phyloP scores from a whole-genome alignment of 1,140 invertebrate species.

The Drosophila repleta region DNA sequence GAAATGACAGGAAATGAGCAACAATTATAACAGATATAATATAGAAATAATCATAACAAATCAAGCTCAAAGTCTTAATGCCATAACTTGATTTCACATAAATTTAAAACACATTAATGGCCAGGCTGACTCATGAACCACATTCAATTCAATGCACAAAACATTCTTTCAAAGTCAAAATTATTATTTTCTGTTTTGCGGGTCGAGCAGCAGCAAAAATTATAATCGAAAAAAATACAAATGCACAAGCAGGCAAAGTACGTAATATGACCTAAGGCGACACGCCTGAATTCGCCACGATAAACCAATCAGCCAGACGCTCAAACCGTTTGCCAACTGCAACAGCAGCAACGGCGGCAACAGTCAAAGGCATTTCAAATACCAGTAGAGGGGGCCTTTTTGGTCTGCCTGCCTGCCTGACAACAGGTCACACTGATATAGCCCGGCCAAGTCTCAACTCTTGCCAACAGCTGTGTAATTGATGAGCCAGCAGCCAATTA shows the following conservation, averaged over 20 bases:
- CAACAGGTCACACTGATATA: constrained; percentile 31
- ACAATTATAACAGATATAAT: constrained; percentile 52
- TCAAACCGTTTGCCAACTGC: constrained; percentile 51
- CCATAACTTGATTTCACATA: constrained; percentile 39
- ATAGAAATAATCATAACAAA: constrained; percentile 40
- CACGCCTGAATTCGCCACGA: constrained; percentile 79
- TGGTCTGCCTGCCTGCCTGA: constrained; percentile 33
- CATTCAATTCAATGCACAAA: constrained; percentile 52
- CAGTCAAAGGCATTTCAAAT: constrained; percentile 53
- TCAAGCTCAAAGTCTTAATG: constrained; percentile 30
- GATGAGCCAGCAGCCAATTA: constrained; percentile 62
- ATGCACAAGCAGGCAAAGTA: constrained; percentile 43
- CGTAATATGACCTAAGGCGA: constrained; percentile 70
- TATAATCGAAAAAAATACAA: constrained; percentile 1
- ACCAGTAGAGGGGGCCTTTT: constrained; percentile 37
- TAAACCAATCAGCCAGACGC: constrained; percentile 74
- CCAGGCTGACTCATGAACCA: constrained; percentile 54
- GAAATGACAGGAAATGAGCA: constrained; percentile 75
- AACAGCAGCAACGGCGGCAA: constrained; percentile 49
- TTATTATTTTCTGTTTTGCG: constrained; percentile 37
- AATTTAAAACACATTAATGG: constrained; percentile 68
- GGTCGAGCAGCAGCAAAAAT: not conserved
- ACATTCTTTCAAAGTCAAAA: constrained; percentile 70
- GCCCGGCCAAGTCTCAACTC: constrained; percentile 3
- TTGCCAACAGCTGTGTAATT: constrained; percentile 43